Base-by-base conservation (phyloP, 2,888 invertebrate species). In the Cryptosula pallasiana region DNA sequence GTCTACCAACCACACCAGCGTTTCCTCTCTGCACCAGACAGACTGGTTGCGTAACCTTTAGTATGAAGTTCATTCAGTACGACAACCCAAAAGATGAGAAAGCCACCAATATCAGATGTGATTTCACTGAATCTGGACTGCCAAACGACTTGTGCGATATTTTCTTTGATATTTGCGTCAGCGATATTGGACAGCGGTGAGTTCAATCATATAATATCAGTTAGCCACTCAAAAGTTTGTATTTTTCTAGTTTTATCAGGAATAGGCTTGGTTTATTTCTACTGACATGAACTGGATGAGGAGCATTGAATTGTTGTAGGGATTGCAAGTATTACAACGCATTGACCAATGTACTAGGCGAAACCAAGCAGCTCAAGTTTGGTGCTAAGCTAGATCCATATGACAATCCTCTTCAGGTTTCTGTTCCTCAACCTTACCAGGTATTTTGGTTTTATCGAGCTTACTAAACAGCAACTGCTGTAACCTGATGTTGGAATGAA, bases 11-110 rank as follows among this genome's bases (percentile, higher is more conserved):
- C 13, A 63, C 63, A 63, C 27, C 32, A 9, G 9, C 27, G 16
- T 63, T 32, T 32, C 63, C 63, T 2, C 34, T 63, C 5, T 63
- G 63, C 32, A 16, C 32, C 2, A 27, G 63, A n/a, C 63, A 63
- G n/a, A 32, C 25, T 63, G 63, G 63, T 32, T 63, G 63, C 32
- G 34, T 27, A 2, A 29, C 32, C 9, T 27, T 63, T 5, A 25
- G 25, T 13, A 27, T 63, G 3, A 13, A 34, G 9, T 63, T 63
- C n/a, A 63, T 13, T 20, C 63, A 29, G 27, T 63, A 63, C n/a
- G 20, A 20, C 27, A 63, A 63, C 34, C 63, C 63, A 3, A 63
- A 27, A 32, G 63, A 63, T 63, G 63, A 63, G n/a, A 63, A 63
- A 34, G 63, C 63, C 9, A 63, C 63, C 13, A 63, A 63, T 34